phyloP scores from a whole-genome alignment of 2,113 vertebrate genomes.

The Platysteira castanea region DNA sequence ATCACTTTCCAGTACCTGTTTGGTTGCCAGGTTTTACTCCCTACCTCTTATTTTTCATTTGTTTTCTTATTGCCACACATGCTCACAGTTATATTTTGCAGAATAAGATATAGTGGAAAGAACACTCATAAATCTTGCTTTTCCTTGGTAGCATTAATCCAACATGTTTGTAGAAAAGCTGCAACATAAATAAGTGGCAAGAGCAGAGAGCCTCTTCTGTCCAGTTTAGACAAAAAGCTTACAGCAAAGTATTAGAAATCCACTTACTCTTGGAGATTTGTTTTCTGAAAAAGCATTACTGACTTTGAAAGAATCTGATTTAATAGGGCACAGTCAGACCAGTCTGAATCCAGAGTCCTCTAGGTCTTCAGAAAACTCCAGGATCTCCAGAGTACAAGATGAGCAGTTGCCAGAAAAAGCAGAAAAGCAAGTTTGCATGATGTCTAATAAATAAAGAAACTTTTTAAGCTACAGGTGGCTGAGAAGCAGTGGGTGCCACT shows the following conservation, averaged over 20 bases:
- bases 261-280: not conserved
- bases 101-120: not conserved
- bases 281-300: not conserved
- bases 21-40: not conserved
- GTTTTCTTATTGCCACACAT: not conserved
- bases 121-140: not conserved
- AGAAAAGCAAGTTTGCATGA: not conserved
- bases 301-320: not conserved
- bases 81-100: not conserved
- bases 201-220: not conserved
- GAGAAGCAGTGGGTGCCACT: not conserved
- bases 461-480: not conserved
- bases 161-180: not conserved
- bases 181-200: not conserved
- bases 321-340: not conserved
- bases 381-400: not conserved
- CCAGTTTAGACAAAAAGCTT: not conserved
- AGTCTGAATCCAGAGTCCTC: not conserved
- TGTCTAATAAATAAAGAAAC: not conserved
- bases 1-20: not conserved
- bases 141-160: not conserved
- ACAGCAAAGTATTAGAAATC: not conserved
- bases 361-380: not conserved
- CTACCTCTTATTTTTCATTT: not conserved
- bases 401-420: not conserved